phyloP scores from a whole-genome alignment of 2,888 invertebrate species.

The Galerucella pusilla region DNA sequence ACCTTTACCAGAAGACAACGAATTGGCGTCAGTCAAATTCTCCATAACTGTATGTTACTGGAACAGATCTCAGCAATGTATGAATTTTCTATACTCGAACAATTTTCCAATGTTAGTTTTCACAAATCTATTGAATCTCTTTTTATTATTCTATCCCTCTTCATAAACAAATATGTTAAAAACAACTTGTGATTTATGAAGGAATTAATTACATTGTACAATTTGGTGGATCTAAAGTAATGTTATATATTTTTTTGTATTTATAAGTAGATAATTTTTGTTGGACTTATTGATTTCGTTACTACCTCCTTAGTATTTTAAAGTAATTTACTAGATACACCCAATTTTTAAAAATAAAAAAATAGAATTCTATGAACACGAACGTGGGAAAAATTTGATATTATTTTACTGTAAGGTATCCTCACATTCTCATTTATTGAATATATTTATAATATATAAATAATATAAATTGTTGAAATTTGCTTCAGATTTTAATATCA shows the following conservation, averaged over 20 bases:
- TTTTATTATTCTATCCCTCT: too few species aligned
- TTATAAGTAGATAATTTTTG: background rate
- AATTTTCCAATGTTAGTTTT: too few species aligned
- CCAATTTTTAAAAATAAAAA: background rate
- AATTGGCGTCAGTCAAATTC: too few species aligned
- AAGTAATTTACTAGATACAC: background rate
- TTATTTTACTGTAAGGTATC: conserved; percentile 20
- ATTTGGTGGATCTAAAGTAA: too few species aligned
- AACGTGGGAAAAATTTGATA: background rate
- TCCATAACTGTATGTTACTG: too few species aligned
- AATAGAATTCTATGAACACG: background rate
- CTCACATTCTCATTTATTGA: conserved; percentile 20
- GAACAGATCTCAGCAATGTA: too few species aligned
- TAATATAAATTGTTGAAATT: conserved; percentile 30
- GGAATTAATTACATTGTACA: too few species aligned
- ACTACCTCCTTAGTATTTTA: background rate
- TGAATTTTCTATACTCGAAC: too few species aligned
- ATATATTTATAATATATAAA: conserved; percentile 19
- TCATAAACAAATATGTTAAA: too few species aligned
- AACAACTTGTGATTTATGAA: too few species aligned
- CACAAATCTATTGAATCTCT: too few species aligned
- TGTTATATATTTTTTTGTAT: background rate
- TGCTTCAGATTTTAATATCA: conserved; percentile 36
- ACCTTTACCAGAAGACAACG: too few species aligned
- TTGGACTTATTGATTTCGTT: background rate